Base-by-base conservation (phyloP, 2,888 invertebrate genomes). In the Erpobdella octoculata region DNA sequence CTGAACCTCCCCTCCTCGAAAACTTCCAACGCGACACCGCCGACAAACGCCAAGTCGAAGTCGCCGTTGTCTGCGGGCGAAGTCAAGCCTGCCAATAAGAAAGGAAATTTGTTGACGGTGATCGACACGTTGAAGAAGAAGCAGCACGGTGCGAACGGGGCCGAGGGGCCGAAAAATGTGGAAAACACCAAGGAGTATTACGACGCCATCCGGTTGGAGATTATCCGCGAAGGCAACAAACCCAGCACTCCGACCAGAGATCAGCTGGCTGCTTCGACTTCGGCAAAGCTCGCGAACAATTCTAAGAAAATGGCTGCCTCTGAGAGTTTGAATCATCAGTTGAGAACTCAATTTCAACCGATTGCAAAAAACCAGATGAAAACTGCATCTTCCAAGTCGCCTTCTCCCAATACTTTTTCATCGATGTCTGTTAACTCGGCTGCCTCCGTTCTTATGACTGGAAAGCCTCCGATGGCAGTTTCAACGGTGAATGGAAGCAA, bases 161-260 rank as follows among this genome's bases (percentile, higher is more conserved):
- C 69, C 21, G 33, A 38, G 3, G 69, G 48, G 1, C 21, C 58
- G 5, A 38, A 37, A 58, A 37, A 21, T 25, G 1, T 35, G 12
- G 62, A 62, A n/a, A 31, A 35, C 35, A 18, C 62, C 1, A 69
- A 69, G 33, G 62, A 62, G 35, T 21, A 58, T 46, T 69, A 69
- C 36, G 69, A 69, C 35, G 69, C 69, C 69, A 69, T 69, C 58
- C 31, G 69, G 3, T 36, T 69, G 69, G 69, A 69, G 28, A 69
- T 69, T 58, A 69, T 69, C 53, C 38, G 46, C 28, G 69, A 69
- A 53, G 69, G 69, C 35, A 69, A 69, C 58, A 69, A 69, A n/a
- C 69, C 69, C 18, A 69, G 69, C 58, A 69, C 46, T 31, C 48
- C 69, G 48, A 48, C 48, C 28, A 53, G 69, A 58, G 69, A 69